phyloP scores from a whole-genome alignment of 1,140 invertebrate species.

The Heliconius congener region DNA sequence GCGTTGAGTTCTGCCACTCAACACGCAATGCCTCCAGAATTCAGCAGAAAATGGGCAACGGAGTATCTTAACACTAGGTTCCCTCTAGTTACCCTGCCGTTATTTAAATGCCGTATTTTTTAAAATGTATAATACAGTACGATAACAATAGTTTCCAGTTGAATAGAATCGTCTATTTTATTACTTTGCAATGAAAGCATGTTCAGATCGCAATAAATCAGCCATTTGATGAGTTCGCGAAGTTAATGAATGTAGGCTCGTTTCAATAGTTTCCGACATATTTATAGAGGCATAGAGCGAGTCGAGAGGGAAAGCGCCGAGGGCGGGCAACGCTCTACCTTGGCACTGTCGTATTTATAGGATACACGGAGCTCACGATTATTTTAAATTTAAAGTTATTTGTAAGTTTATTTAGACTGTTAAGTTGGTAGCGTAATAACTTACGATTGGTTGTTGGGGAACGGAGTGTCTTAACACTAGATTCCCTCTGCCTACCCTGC shows the following conservation, averaged over 20 bases:
- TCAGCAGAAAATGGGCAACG: too few species aligned
- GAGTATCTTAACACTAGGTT: too few species aligned
- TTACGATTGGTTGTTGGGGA: not conserved
- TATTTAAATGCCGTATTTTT: too few species aligned
- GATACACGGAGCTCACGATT: constrained; percentile 18
- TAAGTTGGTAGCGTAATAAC: not conserved
- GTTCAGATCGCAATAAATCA: not conserved
- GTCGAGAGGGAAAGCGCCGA: constrained; percentile 62
- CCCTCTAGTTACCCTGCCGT: too few species aligned
- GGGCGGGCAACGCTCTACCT: constrained; percentile 62
- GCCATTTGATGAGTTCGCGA: constrained; percentile 19
- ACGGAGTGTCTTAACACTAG: too few species aligned
- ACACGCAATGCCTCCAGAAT: too few species aligned
- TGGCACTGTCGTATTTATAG: constrained; percentile 74
- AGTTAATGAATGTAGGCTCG: constrained; percentile 26
- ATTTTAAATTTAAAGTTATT: not conserved
- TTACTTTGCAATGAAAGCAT: constrained; percentile 13
- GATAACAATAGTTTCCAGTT: not conserved
- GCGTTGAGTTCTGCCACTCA: too few species aligned
- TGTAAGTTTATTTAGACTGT: not conserved
- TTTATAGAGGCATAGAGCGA: constrained; percentile 48
- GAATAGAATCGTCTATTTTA: constrained; percentile 17
- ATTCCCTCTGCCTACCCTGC: too few species aligned
- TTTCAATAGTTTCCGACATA: constrained; percentile 47
- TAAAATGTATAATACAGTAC: too few species aligned